These are phyloP conservation scores for Drosophila neonasuta DNA, from an alignment of 2,888 invertebrate species.

Conservation along the genomic window DNA sequence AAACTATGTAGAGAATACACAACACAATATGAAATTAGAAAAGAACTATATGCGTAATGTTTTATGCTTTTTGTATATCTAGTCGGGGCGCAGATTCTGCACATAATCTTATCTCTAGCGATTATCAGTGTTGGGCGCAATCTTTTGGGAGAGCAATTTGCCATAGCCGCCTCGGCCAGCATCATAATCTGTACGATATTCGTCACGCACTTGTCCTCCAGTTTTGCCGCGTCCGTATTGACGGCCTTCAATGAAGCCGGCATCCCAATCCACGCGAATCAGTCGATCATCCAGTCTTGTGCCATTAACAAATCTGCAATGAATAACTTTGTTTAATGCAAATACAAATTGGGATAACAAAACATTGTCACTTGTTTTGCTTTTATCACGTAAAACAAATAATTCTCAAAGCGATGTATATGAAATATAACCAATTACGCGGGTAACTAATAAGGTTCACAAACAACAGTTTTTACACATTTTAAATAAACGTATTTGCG, in stretches of 20 bases:
- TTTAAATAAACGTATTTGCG: too few species aligned
- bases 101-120: slow-evolving; percentile 49
- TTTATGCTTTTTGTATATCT: slow-evolving; percentile 50
- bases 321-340: too few species aligned
- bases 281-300: slow-evolving; percentile 98
- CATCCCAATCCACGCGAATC: slow-evolving; percentile 99
- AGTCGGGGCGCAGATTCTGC: slow-evolving; percentile 22
- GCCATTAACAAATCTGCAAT: slow-evolving; percentile 93
- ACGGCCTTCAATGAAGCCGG: slow-evolving; percentile 98
- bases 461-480: too few species aligned
- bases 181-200: slow-evolving; percentile 98
- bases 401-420: too few species aligned
- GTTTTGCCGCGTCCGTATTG: slow-evolving; percentile 99
- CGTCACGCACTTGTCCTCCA: slow-evolving; percentile 99
- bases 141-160: slow-evolving; percentile 94
- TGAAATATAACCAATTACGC: too few species aligned
- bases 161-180: slow-evolving; percentile 98
- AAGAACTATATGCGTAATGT: slow-evolving; percentile 36
- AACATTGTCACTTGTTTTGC: too few species aligned
- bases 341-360: too few species aligned
- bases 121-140: slow-evolving; percentile 85
- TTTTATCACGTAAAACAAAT: too few species aligned
- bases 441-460: too few species aligned
- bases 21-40: slow-evolving; percentile 52
- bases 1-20: slow-evolving; percentile 46